These are phyloP conservation scores for Sorex araneus DNA, from an alignment of 2,113 vertebrate genomes.

Conservation along the genomic window DNA sequence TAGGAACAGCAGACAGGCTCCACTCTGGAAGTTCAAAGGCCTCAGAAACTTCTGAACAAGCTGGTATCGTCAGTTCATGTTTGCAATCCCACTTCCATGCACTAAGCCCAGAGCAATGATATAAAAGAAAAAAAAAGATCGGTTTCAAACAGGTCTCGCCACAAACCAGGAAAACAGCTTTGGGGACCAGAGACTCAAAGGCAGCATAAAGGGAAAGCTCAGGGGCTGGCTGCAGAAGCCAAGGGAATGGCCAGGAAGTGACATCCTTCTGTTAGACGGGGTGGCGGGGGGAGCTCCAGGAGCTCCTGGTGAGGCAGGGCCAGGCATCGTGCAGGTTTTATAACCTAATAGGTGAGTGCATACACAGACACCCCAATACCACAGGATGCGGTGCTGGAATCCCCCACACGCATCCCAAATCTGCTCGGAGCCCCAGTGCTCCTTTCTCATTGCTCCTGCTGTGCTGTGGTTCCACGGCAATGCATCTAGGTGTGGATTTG, in stretches of 20 bases:
- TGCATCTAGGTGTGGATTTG: background rate
- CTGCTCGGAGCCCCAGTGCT: background rate
- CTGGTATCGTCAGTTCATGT: background rate
- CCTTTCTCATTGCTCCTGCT: background rate
- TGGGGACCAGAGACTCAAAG: background rate
- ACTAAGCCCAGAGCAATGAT: slow-evolving; percentile 8
- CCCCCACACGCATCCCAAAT: background rate
- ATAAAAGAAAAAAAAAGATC: background rate
- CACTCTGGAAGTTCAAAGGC: background rate
- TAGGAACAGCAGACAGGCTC: background rate
- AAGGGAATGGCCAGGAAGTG: background rate
- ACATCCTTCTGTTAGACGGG: background rate
- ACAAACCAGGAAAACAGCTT: background rate
- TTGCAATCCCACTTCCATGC: background rate
- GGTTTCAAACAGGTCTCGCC: background rate
- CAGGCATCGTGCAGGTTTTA: background rate
- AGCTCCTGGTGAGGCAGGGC: background rate
- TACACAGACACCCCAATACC: too few species aligned
- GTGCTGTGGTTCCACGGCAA: background rate
- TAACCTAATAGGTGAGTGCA: too few species aligned
- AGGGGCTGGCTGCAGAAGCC: background rate
- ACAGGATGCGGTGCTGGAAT: background rate
- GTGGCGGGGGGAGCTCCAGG: too few species aligned
- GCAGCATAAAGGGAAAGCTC: background rate
- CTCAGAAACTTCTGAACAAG: slow-evolving; percentile 35